These are phyloP conservation scores for Agapostemon virescens DNA, from an alignment of 2,888 invertebrate genomes.

Conservation along the genomic window DNA sequence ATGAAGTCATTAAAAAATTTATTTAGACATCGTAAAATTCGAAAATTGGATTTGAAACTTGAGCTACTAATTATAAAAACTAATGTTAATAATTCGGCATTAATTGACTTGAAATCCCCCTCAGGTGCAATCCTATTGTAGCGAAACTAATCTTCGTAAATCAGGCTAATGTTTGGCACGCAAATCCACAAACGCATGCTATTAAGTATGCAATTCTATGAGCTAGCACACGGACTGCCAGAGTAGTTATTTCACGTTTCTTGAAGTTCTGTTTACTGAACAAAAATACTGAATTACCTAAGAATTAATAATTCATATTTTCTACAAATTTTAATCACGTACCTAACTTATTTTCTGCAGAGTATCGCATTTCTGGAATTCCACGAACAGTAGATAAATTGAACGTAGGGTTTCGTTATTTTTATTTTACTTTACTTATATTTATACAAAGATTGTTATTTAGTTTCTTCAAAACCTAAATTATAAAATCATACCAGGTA, in stretches of 20 bases:
- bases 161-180: conserved; percentile 5
- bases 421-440: neutral
- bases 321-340: neutral
- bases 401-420: neutral
- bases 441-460: no score
- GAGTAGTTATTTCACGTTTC: neutral
- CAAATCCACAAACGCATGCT: neutral
- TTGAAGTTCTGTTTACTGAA: neutral
- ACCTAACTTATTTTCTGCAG: no score
- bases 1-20: no score
- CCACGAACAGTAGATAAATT: neutral
- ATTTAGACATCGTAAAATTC: no score
- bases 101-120: neutral
- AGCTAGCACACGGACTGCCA: neutral
- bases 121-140: neutral
- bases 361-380: neutral
- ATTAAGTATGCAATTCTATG: neutral
- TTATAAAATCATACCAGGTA: no score
- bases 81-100: neutral
- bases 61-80: neutral
- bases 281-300: neutral
- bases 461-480: no score
- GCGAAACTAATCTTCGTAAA: neutral
- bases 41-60: no score
- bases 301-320: neutral